Evolutionary conservation across 2,888 invertebrate genomes (phyloP), one percentile per base, ranked within the genome.

Genomic region (Mesodorylaimus sp.): DNA sequence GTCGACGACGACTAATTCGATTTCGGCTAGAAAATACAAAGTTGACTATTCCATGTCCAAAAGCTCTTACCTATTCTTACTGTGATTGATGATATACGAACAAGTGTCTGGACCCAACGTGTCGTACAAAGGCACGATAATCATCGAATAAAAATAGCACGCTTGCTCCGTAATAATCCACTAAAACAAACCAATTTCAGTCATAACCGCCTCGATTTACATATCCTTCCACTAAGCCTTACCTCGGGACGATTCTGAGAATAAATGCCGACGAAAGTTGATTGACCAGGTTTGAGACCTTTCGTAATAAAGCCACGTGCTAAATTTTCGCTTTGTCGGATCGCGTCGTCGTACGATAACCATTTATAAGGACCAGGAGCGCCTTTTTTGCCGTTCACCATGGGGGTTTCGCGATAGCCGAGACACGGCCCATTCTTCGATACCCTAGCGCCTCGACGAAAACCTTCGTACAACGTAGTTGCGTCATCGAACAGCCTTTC

Each of bases 21-120:
- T 50, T 23, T 47, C 50, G 27, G 43, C 50, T 50, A 29, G 44
- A 47, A 37, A 5, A 46, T 5, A 32, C 37, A 23, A 24, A 39
- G 7, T 39, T 21, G 21, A 39, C 10, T 28, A 7, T 28, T 21
- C 5, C 5, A 19, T 7, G 19, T 19, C 5, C n/a, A 41, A 13
- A 13, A 32, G 32, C 16, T 32, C 16, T 13, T 13, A 32, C 41
- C 7, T 7, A 7, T 58, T 54, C 51, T 47, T 53, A 66, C 66
- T 63, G 61, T 71, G 70, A 50, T 70, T 68, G 46, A 71, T 59
- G 53, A 70, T 70, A 59, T 65, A 68, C 71, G 84, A 83, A 75
- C 89, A 89, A 57, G 93, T 89, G 69, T 93, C 89, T 59, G 86
- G 83, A 63, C 93, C 93, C 57, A 93, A 75, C 2, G 93, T 93